Evolutionary conservation across 2,113 vertebrate genomes (phyloP).

Genomic region (Albula goreensis): DNA sequence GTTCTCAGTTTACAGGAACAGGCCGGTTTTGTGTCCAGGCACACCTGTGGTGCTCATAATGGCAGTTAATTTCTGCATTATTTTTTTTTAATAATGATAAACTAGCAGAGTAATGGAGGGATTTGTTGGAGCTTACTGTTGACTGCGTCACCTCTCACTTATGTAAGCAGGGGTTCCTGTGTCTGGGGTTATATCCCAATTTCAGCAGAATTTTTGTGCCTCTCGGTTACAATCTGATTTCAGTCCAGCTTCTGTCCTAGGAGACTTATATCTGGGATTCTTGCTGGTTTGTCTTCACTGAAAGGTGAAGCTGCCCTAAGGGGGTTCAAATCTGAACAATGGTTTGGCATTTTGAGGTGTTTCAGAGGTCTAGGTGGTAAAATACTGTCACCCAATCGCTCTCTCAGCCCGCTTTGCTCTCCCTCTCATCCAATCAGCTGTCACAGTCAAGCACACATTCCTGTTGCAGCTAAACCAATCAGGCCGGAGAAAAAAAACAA

Average conservation of each 20-base stretch:
- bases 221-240: too few species aligned
- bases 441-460: too few species aligned
- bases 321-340: background rate
- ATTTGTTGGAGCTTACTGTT: background rate
- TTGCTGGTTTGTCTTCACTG: background rate
- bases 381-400: background rate
- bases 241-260: background rate
- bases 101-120: background rate
- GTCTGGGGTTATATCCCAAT: background rate
- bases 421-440: background rate
- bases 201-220: background rate
- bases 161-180: background rate
- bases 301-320: background rate
- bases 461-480: background rate
- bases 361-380: constrained; percentile 25
- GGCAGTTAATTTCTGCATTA: background rate
- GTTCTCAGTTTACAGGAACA: background rate
- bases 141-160: background rate
- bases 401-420: background rate
- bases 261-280: background rate
- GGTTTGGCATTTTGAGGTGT: background rate
- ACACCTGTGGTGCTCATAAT: background rate
- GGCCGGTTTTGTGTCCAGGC: background rate
- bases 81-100: background rate
- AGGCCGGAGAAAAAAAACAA: background rate